Evolutionary conservation across 1,140 invertebrate genomes (phyloP).

Genomic region (Drosophila sulfurigaster): DNA sequence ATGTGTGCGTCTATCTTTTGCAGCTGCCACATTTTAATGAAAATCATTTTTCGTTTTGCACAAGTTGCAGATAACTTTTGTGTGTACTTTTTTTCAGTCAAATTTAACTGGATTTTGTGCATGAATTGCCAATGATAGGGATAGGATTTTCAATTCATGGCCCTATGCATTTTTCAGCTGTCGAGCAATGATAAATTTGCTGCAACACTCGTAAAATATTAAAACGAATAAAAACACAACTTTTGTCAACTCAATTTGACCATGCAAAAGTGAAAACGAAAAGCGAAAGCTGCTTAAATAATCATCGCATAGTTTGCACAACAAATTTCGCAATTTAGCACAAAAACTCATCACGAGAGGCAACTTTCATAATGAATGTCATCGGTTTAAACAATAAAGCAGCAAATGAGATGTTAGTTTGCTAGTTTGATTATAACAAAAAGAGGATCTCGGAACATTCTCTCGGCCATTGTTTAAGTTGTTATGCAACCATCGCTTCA

Average conservation of each 20-base stretch:
- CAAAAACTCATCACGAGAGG: constrained; percentile 8
- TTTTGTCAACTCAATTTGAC: constrained; percentile 27
- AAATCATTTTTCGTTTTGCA: constrained; percentile 16
- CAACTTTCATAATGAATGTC: constrained; percentile 38
- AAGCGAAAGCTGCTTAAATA: constrained; percentile 42
- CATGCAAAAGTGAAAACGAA: too few relatives aligned
- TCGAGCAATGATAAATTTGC: constrained; percentile 25
- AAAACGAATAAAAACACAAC: background rate
- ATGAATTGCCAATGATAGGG: constrained; percentile 20
- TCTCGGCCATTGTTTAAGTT: background rate
- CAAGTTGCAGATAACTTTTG: constrained; percentile 3
- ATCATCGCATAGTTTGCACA: constrained; percentile 12
- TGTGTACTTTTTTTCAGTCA: background rate
- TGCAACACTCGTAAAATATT: background rate
- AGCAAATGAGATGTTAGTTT: constrained; percentile 36
- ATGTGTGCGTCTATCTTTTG: constrained; percentile 10
- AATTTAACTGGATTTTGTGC: constrained; percentile 13
- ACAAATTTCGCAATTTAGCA: background rate
- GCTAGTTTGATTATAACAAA: too few relatives aligned
- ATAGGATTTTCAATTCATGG: constrained; percentile 28
- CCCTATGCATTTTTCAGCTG: constrained; percentile 34
- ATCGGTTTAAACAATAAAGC: constrained; percentile 35
- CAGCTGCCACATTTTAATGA: constrained; percentile 24
- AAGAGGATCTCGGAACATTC: too few relatives aligned
- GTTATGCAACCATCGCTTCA: background rate